Conservation (phyloP, 2,888 invertebrate genomes). For the Doris montereyensis region DNA sequence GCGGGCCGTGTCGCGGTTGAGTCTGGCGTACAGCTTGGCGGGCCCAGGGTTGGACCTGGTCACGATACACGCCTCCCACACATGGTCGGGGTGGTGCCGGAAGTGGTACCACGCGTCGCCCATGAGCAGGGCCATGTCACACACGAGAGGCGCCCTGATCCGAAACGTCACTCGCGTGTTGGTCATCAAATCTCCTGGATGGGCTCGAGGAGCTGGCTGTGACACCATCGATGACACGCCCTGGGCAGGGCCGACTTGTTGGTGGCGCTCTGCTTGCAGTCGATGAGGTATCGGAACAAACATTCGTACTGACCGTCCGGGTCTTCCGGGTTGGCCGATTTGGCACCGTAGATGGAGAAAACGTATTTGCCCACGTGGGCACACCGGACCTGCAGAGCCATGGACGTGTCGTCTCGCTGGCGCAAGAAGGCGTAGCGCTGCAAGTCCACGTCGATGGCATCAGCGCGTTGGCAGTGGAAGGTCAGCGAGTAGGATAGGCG, state of each 20-base stretch:
- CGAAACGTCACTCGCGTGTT: slow-evolving; percentile 63
- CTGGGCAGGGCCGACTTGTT: slow-evolving; percentile 63
- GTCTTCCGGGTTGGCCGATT: slow-evolving; percentile 50
- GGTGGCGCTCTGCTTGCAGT: slow-evolving; percentile 62
- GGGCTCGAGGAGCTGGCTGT: slow-evolving; percentile 65
- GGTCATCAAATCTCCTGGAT: slow-evolving; percentile 62
- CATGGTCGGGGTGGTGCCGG: slow-evolving; percentile 57
- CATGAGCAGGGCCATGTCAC: slow-evolving; percentile 65
- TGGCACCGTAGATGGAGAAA: slow-evolving; percentile 63
- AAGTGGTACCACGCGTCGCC: slow-evolving; percentile 68
- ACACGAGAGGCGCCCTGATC: slow-evolving; percentile 64
- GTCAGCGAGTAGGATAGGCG: slow-evolving; percentile 59
- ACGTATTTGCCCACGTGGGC: slow-evolving; percentile 68
- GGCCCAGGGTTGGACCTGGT: slow-evolving; percentile 55
- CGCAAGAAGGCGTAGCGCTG: slow-evolving; percentile 64
- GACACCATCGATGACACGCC: slow-evolving; percentile 65
- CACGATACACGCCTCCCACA: slow-evolving; percentile 62
- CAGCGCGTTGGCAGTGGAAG: slow-evolving; percentile 61
- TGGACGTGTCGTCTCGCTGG: slow-evolving; percentile 58
- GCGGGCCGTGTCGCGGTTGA: slow-evolving; percentile 57
- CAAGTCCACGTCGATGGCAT: slow-evolving; percentile 56
- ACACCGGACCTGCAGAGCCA: slow-evolving; percentile 66
- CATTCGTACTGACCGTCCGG: slow-evolving; percentile 55
- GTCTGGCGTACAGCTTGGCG: slow-evolving; percentile 62
- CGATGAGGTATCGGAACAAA: slow-evolving; percentile 67